Evolutionary conservation across 2,888 invertebrate genomes (phyloP).

Genomic region (Actias luna): DNA sequence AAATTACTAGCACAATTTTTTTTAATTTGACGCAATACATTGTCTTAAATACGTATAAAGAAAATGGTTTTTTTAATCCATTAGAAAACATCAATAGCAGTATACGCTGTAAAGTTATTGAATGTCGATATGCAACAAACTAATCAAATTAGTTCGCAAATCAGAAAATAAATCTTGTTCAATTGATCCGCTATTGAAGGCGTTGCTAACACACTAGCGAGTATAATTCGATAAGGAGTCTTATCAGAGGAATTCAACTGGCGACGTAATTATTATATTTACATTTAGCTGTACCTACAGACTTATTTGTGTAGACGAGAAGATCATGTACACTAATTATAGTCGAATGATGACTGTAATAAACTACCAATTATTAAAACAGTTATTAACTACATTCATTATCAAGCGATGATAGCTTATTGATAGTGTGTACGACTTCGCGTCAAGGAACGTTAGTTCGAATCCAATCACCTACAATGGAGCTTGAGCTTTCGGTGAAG

Average conservation of each 20-base stretch:
- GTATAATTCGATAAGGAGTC: not conserved
- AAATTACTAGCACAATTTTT: too few species aligned
- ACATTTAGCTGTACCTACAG: not conserved
- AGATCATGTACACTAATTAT: not conserved
- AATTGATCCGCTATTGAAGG: not conserved
- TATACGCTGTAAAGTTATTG: not conserved
- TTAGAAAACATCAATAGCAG: not conserved
- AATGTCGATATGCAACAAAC: too few species aligned
- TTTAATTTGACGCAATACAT: too few species aligned
- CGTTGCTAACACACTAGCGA: not conserved
- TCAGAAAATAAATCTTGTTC: not conserved
- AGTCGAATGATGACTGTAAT: not conserved
- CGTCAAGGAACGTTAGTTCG: too few species aligned
- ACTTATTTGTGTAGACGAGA: not conserved
- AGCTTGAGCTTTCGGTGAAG: too few species aligned
- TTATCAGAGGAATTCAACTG: not conserved
- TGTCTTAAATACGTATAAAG: too few species aligned
- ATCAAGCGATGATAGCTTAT: too few species aligned
- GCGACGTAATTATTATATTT: not conserved
- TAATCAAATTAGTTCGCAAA: not conserved
- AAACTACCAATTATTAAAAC: too few species aligned
- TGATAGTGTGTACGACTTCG: too few species aligned
- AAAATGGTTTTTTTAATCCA: too few species aligned
- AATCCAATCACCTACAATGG: too few species aligned
- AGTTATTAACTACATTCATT: too few species aligned